phyloP scores from a whole-genome alignment of 2,113 vertebrate genomes.

The Trochalopteron elliotii region DNA sequence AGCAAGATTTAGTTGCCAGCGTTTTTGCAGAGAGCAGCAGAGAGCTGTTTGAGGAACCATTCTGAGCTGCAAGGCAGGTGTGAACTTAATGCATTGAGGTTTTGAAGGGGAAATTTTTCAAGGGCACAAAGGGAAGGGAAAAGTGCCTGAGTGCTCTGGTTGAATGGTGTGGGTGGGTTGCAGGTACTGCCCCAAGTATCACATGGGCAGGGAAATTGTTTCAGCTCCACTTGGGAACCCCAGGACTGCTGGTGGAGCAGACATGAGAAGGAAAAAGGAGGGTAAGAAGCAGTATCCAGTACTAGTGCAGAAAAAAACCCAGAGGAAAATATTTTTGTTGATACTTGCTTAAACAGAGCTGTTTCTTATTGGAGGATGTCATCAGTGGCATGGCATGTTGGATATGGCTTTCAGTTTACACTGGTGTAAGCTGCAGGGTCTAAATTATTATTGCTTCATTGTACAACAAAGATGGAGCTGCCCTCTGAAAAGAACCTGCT shows the following conservation, averaged over 20 bases:
- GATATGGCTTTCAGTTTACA: background rate
- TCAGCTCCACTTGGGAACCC: background rate
- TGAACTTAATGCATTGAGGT: background rate
- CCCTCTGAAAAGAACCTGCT: background rate
- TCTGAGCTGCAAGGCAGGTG: background rate
- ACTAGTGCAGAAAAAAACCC: fast-evolving
- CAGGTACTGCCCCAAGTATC: background rate
- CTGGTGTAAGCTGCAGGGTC: background rate
- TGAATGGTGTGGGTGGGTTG: fast-evolving
- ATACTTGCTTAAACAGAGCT: background rate
- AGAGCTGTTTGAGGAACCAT: background rate
- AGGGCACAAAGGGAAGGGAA: background rate
- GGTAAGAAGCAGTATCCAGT: background rate
- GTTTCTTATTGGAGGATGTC: background rate
- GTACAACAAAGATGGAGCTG: background rate
- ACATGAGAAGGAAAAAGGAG: background rate
- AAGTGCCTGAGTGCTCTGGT: fast-evolving
- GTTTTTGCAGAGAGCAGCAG: background rate
- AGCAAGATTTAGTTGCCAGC: background rate
- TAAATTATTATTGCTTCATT: background rate
- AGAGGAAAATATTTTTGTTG: background rate
- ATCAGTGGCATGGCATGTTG: background rate
- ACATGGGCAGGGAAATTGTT: background rate
- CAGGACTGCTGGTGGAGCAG: background rate
- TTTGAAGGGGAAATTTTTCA: background rate